These are phyloP conservation scores for Vanessa tameamea DNA, from an alignment of 1,140 invertebrate species.

Conservation along the genomic window DNA sequence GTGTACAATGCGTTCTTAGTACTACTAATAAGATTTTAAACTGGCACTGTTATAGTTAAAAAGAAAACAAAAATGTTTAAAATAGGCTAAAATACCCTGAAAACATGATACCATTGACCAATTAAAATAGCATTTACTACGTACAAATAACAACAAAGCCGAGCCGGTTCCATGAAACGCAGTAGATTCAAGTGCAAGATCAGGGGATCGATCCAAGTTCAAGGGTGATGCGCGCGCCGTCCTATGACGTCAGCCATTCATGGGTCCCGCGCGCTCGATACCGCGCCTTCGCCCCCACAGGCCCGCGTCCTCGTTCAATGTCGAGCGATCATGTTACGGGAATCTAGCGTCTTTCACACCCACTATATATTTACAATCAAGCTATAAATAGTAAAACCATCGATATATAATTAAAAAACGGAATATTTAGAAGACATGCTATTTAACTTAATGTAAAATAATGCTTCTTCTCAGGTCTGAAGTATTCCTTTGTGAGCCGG, in stretches of 20 bases:
- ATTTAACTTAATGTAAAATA: no score
- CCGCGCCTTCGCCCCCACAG: conserved; percentile 25
- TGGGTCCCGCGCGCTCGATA: conserved; percentile 25
- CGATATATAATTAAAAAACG: no score
- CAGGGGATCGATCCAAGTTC: conserved; percentile 66
- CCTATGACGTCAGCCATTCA: conserved; percentile 51
- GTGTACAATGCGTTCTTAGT: no score
- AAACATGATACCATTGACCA: background rate
- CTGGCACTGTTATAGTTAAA: background rate
- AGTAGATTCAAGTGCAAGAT: conserved; percentile 46
- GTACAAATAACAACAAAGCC: conserved; percentile 13
- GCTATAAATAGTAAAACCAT: background rate
- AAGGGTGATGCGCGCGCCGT: conserved; percentile 53
- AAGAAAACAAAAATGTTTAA: background rate
- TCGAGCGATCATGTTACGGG: background rate
- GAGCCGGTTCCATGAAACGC: conserved; percentile 11
- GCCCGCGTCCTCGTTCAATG: conserved; percentile 27
- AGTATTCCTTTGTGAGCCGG: no score
- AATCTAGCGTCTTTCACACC: background rate
- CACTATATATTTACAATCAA: background rate
- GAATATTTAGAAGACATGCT: no score
- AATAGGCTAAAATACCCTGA: background rate
- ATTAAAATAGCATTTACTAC: conserved; percentile 22
- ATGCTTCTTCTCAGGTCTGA: no score
- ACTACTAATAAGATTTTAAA: no score